Percentiles rank a stretch among this genome's conserved stretches.
phyloP scores from a whole-genome alignment of 2,113 vertebrate genomes.

The Dicrurus megarhynchus region DNA sequence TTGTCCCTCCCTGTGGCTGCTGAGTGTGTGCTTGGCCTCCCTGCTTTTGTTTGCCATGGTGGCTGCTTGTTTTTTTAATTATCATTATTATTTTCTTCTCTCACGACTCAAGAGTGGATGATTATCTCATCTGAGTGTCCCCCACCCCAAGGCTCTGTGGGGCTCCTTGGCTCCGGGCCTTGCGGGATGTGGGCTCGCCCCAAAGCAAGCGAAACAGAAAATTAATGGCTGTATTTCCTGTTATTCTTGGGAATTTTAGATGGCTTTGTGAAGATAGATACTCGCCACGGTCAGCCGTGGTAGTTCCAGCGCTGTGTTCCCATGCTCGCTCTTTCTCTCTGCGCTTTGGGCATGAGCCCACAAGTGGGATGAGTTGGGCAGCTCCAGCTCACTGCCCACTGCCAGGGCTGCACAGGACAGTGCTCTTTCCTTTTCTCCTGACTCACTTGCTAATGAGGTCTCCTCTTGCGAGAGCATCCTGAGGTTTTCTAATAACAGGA shows the following conservation, averaged over 20 bases:
- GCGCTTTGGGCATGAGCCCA: neutral
- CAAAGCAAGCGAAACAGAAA: neutral
- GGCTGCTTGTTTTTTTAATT: neutral
- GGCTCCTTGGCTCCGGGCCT: neutral
- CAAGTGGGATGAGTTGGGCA: neutral
- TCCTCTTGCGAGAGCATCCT: neutral
- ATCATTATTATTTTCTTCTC: neutral
- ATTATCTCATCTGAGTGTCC: neutral
- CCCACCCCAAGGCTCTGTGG: fast-evolving
- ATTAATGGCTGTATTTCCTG: neutral
- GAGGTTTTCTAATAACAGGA: conserved; percentile 52
- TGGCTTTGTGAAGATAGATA: neutral
- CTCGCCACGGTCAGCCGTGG: fast-evolving
- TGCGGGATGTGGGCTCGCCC: neutral
- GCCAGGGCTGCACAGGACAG: fast-evolving
- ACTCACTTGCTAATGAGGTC: neutral
- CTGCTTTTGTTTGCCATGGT: neutral
- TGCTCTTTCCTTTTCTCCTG: neutral
- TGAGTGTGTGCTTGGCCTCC: neutral
- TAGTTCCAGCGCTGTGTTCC: neutral
- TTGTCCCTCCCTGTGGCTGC: neutral
- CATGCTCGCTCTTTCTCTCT: neutral
- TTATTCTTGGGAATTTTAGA: neutral
- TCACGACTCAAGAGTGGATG: fast-evolving
- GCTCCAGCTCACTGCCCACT: neutral